phyloP scores from a whole-genome alignment of 1,140 invertebrate genomes.

The Araneus ventricosus region DNA sequence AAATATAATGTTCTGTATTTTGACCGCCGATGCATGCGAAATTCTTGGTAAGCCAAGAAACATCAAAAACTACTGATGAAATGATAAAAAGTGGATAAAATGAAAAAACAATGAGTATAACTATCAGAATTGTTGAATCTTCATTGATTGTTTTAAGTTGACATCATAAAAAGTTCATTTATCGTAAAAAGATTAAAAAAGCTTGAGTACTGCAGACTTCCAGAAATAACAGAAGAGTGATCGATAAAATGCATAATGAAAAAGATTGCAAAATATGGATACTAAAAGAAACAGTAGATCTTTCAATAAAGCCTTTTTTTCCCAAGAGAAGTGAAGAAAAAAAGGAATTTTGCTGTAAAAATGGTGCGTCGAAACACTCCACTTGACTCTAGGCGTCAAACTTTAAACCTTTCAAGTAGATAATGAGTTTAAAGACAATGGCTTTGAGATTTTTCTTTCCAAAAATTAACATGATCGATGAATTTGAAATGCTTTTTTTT shows the following conservation, averaged over 20 bases:
- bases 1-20: too few species aligned
- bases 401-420: background rate
- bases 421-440: slow-evolving; percentile 26
- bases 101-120: too few species aligned
- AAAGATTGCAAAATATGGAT: background rate
- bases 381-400: slow-evolving; percentile 23
- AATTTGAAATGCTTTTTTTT: background rate
- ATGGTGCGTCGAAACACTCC: background rate
- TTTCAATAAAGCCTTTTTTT: background rate
- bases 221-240: background rate
- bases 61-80: too few species aligned
- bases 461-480: slow-evolving; percentile 34
- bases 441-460: background rate
- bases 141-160: too few species aligned
- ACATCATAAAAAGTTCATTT: too few species aligned
- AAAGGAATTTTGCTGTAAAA: background rate
- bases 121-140: too few species aligned
- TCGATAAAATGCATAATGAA: background rate
- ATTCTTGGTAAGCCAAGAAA: too few species aligned
- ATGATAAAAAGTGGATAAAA: too few species aligned
- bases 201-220: background rate
- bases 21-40: too few species aligned
- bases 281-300: background rate
- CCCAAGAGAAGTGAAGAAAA: background rate
- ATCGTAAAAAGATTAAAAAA: background rate